Conservation (phyloP, 2,113 vertebrate genomes). For the Rhizomys pruinosus region DNA sequence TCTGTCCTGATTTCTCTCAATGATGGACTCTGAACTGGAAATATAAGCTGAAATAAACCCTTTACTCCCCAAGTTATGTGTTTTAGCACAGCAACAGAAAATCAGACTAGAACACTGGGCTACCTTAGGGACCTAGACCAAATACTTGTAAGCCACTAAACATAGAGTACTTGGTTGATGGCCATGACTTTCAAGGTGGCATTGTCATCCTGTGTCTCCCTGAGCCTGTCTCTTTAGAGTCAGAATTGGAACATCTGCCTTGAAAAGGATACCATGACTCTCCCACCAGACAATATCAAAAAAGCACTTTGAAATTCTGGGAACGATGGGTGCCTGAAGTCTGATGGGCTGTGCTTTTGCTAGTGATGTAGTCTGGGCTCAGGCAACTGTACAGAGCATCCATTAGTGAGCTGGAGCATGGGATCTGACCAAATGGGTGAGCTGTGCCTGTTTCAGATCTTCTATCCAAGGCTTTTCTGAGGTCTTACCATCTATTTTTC, state of each 20-base stretch:
- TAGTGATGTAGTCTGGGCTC: slow-evolving; percentile 7
- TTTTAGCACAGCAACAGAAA: no score
- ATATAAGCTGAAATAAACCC: no score
- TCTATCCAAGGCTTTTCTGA: not conserved
- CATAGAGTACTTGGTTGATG: no score
- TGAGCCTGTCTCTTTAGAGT: not conserved
- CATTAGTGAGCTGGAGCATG: not conserved
- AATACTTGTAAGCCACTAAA: not conserved
- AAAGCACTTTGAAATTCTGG: not conserved
- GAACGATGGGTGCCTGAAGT: not conserved
- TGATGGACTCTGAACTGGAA: no score
- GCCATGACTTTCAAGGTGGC: fast-evolving
- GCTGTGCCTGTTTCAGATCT: not conserved
- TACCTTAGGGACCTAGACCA: not conserved
- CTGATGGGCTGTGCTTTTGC: not conserved
- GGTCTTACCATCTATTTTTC: not conserved
- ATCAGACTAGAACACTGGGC: no score
- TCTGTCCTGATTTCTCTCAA: no score
- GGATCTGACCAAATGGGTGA: not conserved
- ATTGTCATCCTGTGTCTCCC: not conserved
- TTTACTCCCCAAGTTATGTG: no score
- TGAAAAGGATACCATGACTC: not conserved
- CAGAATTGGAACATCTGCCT: not conserved
- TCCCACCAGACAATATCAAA: not conserved
- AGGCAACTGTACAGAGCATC: slow-evolving; percentile 34